Evolutionary conservation across 1,140 invertebrate genomes (phyloP), one percentile per base, ranked within the genome.

Genomic region (Chironomus striatipennis): DNA sequence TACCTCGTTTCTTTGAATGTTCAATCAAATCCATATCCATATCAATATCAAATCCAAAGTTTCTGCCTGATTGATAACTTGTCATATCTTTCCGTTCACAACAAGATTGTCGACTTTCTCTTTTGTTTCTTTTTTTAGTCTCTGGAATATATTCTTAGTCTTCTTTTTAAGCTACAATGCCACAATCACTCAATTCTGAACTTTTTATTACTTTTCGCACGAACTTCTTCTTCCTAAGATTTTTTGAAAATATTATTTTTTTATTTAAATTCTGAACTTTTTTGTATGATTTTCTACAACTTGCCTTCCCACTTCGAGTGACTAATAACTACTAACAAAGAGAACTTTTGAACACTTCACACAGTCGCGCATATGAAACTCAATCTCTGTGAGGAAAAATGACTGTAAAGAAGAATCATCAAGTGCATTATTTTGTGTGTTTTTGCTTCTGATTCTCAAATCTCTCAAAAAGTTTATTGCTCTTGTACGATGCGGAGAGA

Each of bases 21-120:
- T 77, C 78, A 20, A 81, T 79, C 77, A 80, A 78, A 74, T 81
- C 80, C 80, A 81, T 81, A 76, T 81, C 80, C 74, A 81, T 77
- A 76, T 81, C 80, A 65, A 79, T 80, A 76, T 81, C 80, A 77
- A 81, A 81, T 17, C 79, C 80, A 77, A 81, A 81, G 76, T 79
- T 81, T 74, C 78, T 67, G 18, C 64, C 18, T 21, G 65, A n/a
- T 21, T 70, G 17, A 20, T 18, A 70, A 57, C 12, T 57, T n/a
- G 47, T 57, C 47, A 57, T 57, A 57, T 57, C n/a, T n/a, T n/a
- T 57, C 15, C 15, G 12, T 57, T 57, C n/a, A 15, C 47, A n/a
- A n/a, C 12, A n/a, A n/a, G 12, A 57, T 10, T 12, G 5, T 57
- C 15, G 12, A 57, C 12, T 57, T 5, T 5, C 12, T n/a, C 4